These are phyloP conservation scores for Aphelocoma californica DNA, from an alignment of 2,797 vertebrate species.

Conservation along the genomic window DNA sequence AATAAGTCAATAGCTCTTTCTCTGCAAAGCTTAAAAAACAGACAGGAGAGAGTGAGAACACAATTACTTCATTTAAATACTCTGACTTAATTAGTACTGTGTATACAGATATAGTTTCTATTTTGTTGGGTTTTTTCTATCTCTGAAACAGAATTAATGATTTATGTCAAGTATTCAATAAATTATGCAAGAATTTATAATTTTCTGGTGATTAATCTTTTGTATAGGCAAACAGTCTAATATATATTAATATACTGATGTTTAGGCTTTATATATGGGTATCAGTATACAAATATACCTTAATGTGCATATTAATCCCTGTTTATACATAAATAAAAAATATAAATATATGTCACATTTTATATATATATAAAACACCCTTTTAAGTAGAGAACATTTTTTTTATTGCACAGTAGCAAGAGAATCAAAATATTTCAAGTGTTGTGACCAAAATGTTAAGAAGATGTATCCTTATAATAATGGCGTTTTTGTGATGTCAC, in stretches of 20 bases:
- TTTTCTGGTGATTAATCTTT: background rate
- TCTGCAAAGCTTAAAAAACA: background rate
- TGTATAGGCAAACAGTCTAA: background rate
- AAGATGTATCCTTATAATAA: background rate
- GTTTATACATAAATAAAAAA: background rate
- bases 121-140: background rate
- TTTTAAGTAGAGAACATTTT: background rate
- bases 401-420: background rate
- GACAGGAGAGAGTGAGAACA: background rate
- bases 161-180: background rate
- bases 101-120: background rate
- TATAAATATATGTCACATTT: background rate
- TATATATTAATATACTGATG: background rate
- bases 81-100: background rate
- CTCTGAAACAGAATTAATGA: background rate
- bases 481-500: background rate
- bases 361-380: background rate
- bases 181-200: background rate
- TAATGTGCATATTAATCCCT: background rate
- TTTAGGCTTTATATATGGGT: background rate
- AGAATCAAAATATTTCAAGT: background rate
- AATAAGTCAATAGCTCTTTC: conserved; percentile 33
- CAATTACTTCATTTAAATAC: background rate
- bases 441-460: background rate
- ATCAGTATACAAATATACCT: background rate